Conservation (phyloP, 2,113 vertebrate species). For the Monopterus albus region DNA sequence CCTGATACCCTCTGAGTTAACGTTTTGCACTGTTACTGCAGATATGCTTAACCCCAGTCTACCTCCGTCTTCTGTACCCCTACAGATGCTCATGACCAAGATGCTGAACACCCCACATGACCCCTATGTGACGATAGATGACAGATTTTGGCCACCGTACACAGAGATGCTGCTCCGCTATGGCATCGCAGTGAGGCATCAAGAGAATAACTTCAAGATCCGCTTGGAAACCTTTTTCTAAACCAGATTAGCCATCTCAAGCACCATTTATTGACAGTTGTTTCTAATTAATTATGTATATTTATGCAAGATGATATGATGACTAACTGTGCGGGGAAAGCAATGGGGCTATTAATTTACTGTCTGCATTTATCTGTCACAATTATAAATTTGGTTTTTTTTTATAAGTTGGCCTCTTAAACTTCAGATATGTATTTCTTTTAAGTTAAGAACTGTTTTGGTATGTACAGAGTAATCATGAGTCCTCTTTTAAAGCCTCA, state of each 20-base stretch:
- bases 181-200: constrained; percentile 88
- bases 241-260: background rate
- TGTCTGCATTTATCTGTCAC: background rate
- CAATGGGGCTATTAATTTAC: too few relatives aligned
- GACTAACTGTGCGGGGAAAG: background rate
- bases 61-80: background rate
- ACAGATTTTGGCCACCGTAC: constrained; percentile 93
- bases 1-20: too few relatives aligned
- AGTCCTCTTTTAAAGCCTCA: background rate
- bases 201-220: constrained; percentile 87
- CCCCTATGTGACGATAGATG: constrained; percentile 84
- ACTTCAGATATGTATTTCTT: background rate
- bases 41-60: background rate
- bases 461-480: background rate
- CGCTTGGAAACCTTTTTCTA: constrained; percentile 77
- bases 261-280: constrained; percentile 2
- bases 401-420: background rate
- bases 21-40: background rate
- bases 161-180: constrained; percentile 90
- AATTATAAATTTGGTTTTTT: too few relatives aligned
- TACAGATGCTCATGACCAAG: constrained; percentile 88
- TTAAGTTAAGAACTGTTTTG: background rate
- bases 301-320: constrained; percentile 1
- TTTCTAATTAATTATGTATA: constrained; percentile 3
- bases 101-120: constrained; percentile 87